phyloP scores from a whole-genome alignment of 2,113 vertebrate genomes.

The Hippopotamus amphibius region DNA sequence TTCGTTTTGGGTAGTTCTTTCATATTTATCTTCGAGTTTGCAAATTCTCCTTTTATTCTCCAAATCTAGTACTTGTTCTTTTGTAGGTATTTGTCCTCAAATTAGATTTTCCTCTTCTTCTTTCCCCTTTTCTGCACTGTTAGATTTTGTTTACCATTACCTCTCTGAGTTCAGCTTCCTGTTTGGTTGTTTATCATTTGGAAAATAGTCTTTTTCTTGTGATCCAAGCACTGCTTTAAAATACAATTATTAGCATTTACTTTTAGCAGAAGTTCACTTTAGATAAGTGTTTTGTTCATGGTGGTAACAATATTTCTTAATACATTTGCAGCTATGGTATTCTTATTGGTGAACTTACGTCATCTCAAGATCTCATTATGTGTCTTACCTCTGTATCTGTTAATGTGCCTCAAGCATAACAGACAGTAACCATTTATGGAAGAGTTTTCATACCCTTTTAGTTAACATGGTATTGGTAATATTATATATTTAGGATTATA shows the following conservation, averaged over 20 bases:
- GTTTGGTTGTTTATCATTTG: not conserved
- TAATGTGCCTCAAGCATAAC: not conserved
- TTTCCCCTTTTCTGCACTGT: not conserved
- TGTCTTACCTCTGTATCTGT: not conserved
- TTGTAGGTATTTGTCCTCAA: not conserved
- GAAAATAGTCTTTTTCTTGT: not conserved
- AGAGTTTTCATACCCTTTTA: not conserved
- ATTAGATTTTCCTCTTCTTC: not conserved
- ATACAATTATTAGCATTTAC: not conserved
- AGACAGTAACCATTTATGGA: not conserved
- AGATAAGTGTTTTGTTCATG: not conserved
- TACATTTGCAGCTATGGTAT: not conserved
- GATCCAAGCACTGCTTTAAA: not conserved
- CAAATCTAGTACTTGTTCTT: not conserved
- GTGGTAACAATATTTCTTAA: not conserved
- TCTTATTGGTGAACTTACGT: not conserved
- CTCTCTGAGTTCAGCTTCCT: not conserved
- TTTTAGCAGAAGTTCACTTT: not conserved
- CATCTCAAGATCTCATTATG: not conserved
- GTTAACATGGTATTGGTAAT: not conserved
- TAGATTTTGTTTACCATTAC: not conserved
- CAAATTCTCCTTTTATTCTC: not conserved
- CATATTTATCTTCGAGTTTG: not conserved
- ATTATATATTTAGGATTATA: not conserved
- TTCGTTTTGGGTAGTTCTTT: slow-evolving; percentile 14